Percentiles rank a stretch among this genome's conserved stretches.
Evolutionary conservation across 2,113 vertebrate species (phyloP).

Genomic region (Notothenia coriiceps): DNA sequence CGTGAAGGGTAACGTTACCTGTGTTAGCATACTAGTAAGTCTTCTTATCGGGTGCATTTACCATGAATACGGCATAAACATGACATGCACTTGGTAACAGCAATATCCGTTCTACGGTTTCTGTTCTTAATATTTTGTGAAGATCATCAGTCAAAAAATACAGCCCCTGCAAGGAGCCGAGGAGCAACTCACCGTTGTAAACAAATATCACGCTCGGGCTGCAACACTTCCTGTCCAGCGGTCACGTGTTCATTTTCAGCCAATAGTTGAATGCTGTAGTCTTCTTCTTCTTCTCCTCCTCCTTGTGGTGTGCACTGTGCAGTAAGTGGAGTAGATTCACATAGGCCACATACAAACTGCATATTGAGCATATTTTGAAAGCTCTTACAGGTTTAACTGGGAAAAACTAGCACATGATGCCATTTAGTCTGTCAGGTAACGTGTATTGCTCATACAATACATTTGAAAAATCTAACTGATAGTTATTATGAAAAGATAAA

Average conservation of each 20-base stretch:
- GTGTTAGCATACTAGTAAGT: slow-evolving; percentile 33
- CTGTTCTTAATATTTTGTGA: neutral
- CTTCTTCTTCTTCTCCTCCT: neutral
- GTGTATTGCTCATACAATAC: too few species aligned
- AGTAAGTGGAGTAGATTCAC: too few species aligned
- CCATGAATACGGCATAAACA: neutral
- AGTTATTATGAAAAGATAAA: too few species aligned
- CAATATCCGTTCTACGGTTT: rapidly evolving
- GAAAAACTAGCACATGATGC: too few species aligned
- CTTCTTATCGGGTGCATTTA: slow-evolving; percentile 17
- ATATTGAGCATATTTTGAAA: too few species aligned
- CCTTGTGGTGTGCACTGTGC: too few species aligned
- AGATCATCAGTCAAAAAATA: neutral
- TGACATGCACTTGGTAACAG: neutral
- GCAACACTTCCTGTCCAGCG: slow-evolving; percentile 50
- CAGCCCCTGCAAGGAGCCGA: neutral
- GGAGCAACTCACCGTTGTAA: slow-evolving; percentile 50
- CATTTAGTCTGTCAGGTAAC: too few species aligned
- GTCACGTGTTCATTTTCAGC: slow-evolving; percentile 57
- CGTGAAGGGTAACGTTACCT: neutral
- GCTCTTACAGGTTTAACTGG: too few species aligned
- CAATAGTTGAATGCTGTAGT: slow-evolving; percentile 38
- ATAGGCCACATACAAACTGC: too few species aligned
- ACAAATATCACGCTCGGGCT: slow-evolving; percentile 63
- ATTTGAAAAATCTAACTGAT: too few species aligned